Base-by-base conservation (phyloP, 2,113 vertebrate genomes). In the Campylomormyrus numenius region DNA sequence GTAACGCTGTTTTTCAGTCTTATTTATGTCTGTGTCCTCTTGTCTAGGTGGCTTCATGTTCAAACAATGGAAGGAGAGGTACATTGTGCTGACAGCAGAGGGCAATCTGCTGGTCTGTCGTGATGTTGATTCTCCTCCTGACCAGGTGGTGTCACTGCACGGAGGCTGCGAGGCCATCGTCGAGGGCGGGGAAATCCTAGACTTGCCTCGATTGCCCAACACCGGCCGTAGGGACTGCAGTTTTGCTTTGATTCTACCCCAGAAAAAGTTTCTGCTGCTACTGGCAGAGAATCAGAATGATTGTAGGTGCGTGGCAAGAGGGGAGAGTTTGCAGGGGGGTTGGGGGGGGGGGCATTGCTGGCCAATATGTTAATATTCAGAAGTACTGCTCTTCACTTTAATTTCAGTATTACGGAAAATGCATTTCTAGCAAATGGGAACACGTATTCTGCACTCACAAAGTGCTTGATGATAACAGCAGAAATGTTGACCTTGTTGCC, bases 11-110 rank as follows among this genome's bases (percentile, higher is more conserved):
- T 70, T 70, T 70, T 70, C 58, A 66, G 27, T 31, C n/a, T 70
- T 11, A n/a, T 66, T n/a, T 31, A 27, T 27, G 10, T 13, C n/a
- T 85, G 21, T 39, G 31, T 35, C 5, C 5, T 31, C 39, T 45
- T 10, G 2, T 88, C 45, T 89, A 97, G 97, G 96, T 0, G 96
- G 97, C 35, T 96, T 97, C 91, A 94, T 97, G 94, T 97, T 97
- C 35, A 97, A 97, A 91, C 96, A 97, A 91, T 97, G 96, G 96
- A 97, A 97, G 92, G 96, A 97, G 93, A 95, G 94, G 83, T 97
- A 95, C 88, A 90, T 97, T 0, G 93, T 96, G 1, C 92, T 97
- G 84, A 96, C 95, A 0, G 50, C 94, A 88, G 96, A 97, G 85
- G 97, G 97, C 3, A 95, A 91, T 90, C 94, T 97, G 90, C 86